Conservation (phyloP, 2,797 vertebrate genomes). For the Denticeps clupeoides region DNA sequence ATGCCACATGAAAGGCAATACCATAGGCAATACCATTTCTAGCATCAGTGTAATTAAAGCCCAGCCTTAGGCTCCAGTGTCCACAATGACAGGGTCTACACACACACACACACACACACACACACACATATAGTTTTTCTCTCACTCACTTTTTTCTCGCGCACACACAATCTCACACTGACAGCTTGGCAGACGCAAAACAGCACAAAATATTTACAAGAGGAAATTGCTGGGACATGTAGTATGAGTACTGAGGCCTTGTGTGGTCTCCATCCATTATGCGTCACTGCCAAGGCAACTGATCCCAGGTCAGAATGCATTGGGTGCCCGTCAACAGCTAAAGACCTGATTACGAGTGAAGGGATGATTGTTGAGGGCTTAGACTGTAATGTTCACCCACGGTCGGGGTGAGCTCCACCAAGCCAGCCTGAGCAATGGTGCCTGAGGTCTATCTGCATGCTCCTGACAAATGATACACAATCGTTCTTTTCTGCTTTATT, state of each 20-base stretch:
- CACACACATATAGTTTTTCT: neutral
- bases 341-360: slow-evolving; percentile 4
- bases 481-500: no score
- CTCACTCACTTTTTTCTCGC: slow-evolving; percentile 3
- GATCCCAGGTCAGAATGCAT: slow-evolving; percentile 23
- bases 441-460: no score
- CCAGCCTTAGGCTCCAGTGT: slow-evolving; percentile 19
- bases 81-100: slow-evolving; percentile 7
- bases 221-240: slow-evolving; percentile 41
- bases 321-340: slow-evolving; percentile 3
- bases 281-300: slow-evolving; percentile 24
- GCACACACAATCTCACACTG: slow-evolving; percentile 7
- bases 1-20: slow-evolving; percentile 42
- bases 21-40: slow-evolving; percentile 25
- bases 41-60: slow-evolving; percentile 37
- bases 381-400: no score
- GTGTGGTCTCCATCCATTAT: slow-evolving; percentile 44
- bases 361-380: slow-evolving; percentile 1
- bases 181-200: slow-evolving; percentile 33
- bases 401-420: no score
- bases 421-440: no score
- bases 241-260: slow-evolving; percentile 24
- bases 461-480: no score
- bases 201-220: slow-evolving; percentile 46
- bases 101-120: slow-evolving; percentile 14